Percentiles rank a stretch among this genome's conserved stretches.
Evolutionary conservation across 1,140 invertebrate genomes (phyloP).

Genomic region (Ectropis grisescens): DNA sequence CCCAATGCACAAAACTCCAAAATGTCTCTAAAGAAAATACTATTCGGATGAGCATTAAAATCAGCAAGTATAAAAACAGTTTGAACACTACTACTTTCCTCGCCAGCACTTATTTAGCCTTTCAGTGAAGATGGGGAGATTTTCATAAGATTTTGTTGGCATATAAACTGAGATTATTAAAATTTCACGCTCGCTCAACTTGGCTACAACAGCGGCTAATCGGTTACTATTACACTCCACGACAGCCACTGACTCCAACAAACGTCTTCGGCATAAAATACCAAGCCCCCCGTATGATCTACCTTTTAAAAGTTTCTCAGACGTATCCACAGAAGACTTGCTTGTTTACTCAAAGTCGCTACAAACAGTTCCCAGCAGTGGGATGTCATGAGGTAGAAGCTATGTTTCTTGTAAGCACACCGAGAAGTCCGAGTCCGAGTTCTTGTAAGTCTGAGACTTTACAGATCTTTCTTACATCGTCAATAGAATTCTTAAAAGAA

Average conservation of each 20-base stretch:
- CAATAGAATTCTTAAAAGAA: conserved; percentile 1
- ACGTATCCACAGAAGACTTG: conserved; percentile 8
- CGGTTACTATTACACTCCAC: not conserved
- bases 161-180: not conserved
- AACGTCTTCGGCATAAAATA: not conserved
- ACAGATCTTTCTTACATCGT: conserved; percentile 2
- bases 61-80: not conserved
- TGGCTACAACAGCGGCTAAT: not conserved
- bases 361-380: conserved; percentile 5
- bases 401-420: conserved; percentile 13
- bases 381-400: conserved; percentile 11
- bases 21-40: not conserved
- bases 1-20: not conserved
- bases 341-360: conserved; percentile 8
- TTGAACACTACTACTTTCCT: not conserved
- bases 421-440: no score
- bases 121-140: not conserved
- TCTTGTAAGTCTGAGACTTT: not conserved
- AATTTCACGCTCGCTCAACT: not conserved
- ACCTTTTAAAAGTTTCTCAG: conserved; percentile 1
- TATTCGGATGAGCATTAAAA: not conserved
- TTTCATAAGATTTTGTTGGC: not conserved
- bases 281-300: conserved; percentile 6
- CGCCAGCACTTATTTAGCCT: not conserved
- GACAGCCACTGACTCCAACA: not conserved